Percentiles rank a stretch among this genome's conserved stretches.
phyloP scores from a whole-genome alignment of 2,888 invertebrate genomes.

The Agrotis clavis region DNA sequence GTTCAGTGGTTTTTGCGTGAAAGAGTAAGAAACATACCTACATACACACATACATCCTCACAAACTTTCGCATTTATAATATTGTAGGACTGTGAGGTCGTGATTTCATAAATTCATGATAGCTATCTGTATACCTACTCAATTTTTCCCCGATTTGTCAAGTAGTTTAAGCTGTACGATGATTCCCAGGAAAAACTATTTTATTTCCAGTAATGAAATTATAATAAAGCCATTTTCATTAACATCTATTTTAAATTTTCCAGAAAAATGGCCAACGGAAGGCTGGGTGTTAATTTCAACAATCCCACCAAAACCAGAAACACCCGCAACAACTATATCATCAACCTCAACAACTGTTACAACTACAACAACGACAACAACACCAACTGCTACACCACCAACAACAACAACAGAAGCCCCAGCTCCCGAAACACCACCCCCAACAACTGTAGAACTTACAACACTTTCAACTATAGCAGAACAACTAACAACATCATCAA shows the following conservation, averaged over 20 bases:
- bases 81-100: no score
- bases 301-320: slow-evolving; percentile 81
- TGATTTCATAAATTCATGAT: no score
- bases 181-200: no score
- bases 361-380: slow-evolving; percentile 9
- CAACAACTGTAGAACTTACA: slow-evolving; percentile 29
- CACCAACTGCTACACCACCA: slow-evolving; percentile 65
- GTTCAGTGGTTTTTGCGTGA: no score
- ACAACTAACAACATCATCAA: slow-evolving; percentile 55
- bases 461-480: slow-evolving; percentile 38
- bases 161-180: no score
- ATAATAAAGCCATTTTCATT: neutral
- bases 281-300: slow-evolving; percentile 92
- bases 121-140: no score
- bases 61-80: no score
- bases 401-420: slow-evolving; percentile 64
- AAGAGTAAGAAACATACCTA: no score
- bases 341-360: slow-evolving; percentile 71
- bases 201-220: no score
- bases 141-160: no score
- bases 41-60: no score
- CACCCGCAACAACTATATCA: slow-evolving; percentile 64
- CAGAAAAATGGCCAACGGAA: slow-evolving; percentile 92
- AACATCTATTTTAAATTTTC: slow-evolving; percentile 58
- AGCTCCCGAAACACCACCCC: slow-evolving; percentile 30